Conservation (phyloP, 2,888 invertebrate genomes). For the Apamea monoglypha region DNA sequence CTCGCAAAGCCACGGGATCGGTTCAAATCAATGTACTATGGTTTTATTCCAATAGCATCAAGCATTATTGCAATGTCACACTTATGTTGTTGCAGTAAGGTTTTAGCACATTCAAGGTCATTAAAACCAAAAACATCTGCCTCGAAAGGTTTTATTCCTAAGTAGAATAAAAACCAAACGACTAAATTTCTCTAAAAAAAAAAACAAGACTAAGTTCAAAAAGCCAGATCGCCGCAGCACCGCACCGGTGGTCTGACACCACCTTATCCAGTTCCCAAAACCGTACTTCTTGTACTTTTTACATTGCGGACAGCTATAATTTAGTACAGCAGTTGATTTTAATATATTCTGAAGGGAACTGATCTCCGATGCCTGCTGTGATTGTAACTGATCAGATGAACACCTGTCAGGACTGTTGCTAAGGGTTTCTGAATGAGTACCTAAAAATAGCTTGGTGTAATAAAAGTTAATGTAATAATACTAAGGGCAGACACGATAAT, state of each 20-base stretch:
- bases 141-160: too few relatives aligned
- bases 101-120: too few relatives aligned
- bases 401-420: conserved; percentile 34
- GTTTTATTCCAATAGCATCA: too few relatives aligned
- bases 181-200: background rate
- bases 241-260: background rate
- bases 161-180: too few relatives aligned
- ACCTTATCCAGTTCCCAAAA: conserved; percentile 56
- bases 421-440: conserved; percentile 4
- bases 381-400: conserved; percentile 19
- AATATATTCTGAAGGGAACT: conserved; percentile 29
- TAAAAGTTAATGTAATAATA: background rate
- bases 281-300: conserved; percentile 56
- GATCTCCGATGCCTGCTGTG: conserved; percentile 49
- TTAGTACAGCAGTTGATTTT: conserved; percentile 36
- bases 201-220: too few relatives aligned
- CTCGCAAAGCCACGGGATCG: too few relatives aligned
- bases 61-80: too few relatives aligned
- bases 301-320: conserved; percentile 46
- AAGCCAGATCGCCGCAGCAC: background rate
- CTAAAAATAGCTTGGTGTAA: conserved; percentile 6
- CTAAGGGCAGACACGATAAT: background rate
- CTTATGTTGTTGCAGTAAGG: too few relatives aligned
- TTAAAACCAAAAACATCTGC: too few relatives aligned
- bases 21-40: too few relatives aligned